These are phyloP conservation scores for Bilobella aurantiaca DNA, from an alignment of 1,140 invertebrate genomes.

Conservation along the genomic window DNA sequence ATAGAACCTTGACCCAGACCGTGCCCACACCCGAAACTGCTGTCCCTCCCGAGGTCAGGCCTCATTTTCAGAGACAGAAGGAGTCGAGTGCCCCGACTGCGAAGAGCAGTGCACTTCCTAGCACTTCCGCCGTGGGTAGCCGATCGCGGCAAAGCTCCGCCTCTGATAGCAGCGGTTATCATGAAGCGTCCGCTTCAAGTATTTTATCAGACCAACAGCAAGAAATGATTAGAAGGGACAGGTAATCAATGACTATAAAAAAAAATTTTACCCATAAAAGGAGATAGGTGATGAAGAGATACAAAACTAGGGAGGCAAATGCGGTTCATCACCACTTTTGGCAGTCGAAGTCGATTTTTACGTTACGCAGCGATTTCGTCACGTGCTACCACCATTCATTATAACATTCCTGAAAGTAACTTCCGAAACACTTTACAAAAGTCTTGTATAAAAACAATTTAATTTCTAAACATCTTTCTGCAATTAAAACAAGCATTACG, in stretches of 20 bases:
- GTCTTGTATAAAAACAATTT: too few relatives aligned
- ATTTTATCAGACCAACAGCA: conserved; percentile 41
- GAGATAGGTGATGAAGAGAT: not conserved
- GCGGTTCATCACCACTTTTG: too few relatives aligned
- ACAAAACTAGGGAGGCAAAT: too few relatives aligned
- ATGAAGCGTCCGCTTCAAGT: conserved; percentile 44
- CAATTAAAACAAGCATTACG: too few relatives aligned
- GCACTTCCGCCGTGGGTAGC: conserved; percentile 39
- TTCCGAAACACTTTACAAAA: too few relatives aligned
- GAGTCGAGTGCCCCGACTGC: not conserved
- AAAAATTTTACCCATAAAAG: not conserved
- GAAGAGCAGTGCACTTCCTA: not conserved
- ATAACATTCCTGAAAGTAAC: too few relatives aligned
- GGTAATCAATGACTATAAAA: conserved; percentile 14
- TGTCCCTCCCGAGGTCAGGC: too few relatives aligned
- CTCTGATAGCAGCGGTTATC: conserved; percentile 59
- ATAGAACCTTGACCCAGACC: conserved; percentile 22
- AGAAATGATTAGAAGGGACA: conserved; percentile 17
- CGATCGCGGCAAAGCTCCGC: conserved; percentile 60
- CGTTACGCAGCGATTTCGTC: too few relatives aligned
- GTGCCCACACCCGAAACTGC: not conserved
- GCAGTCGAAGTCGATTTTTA: too few relatives aligned
- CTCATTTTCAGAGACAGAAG: not conserved
- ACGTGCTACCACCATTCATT: too few relatives aligned
- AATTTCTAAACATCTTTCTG: too few relatives aligned